Base-by-base conservation (phyloP, 92 coral and sea anemone genomes). In the Phenganax marumi region DNA sequence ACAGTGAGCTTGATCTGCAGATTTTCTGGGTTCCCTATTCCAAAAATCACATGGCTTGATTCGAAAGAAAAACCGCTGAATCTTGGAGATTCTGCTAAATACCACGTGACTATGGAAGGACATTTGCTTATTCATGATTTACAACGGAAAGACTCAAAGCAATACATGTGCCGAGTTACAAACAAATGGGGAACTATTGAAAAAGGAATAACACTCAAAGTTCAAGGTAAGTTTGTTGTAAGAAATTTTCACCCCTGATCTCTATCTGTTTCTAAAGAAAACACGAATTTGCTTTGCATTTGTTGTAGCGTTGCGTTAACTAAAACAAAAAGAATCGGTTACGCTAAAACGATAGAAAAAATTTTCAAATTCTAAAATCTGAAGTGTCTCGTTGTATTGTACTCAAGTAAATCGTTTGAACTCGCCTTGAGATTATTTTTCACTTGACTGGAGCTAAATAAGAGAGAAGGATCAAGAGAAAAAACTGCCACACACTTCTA, bases 1-100 rank as follows among this genome's bases (percentile, higher is more conserved):
- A 70, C 89, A 12, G 98, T 92, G 60, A 85, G 88, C 21, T 86
- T 94, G 70, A 84, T 87, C 17, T 94, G 98, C 63, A 93, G 91
- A 52, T 87, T 92, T 24, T 90, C 88, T 60, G 98, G 98, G 0
- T 89, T 90, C 68, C 98, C 98, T 56, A 61, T 75, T 88, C 98
- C 97, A 80, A 83, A 90, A 17, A 84, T 94, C 54, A 80, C 85
- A 68, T 94, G 98, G 98, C 85, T 76, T 26, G 56, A 76, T 84
- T 91, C 91, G 91, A 86, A 85, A 88, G 84, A 92, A 90, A 86
- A 89, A 84, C 83, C 88, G 9, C 69, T 91, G 56, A 88, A 88
- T 39, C 60, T 94, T 52, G 24, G 84, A 6, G 85, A 89, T 48
- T 78, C 62, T 13, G 60, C 64, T 65, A 94, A 94, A 54, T 94